Evolutionary conservation across 2,797 vertebrate genomes (phyloP), one percentile per base, ranked within the genome.

Genomic region (Knipowitschia caucasica): DNA sequence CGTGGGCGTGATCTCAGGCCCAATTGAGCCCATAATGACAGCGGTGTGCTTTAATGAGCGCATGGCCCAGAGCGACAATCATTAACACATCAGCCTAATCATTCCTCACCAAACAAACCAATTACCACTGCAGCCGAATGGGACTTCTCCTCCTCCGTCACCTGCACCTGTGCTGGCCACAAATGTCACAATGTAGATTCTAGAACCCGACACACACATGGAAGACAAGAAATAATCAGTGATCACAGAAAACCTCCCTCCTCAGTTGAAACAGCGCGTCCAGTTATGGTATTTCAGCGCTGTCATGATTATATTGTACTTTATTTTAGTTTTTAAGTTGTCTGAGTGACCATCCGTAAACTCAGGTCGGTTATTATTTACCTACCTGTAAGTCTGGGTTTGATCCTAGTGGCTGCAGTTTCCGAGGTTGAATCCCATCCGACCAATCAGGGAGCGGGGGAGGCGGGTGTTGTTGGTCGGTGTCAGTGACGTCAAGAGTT

Each of bases 21-120:
- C 45, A 64, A 61, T 54, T 56, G 45, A 60, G 25, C 25, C 20
- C 53, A 23, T 59, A 40, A 47, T 64, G 44, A 64, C 38, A 56
- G 34, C 36, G 26, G 24, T 36, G 25, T 44, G 36, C 21, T 50
- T 50, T 44, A 53, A 60, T 69, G 49, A 74, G 61, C 30, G 26
- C n/a, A 5, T 33, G 36, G 25, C 20, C 31, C 24, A 17, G 29
- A 58, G 42, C 25, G 3, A 51, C 2, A 8, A 38, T 64, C 53
- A 63, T 57, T 60, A 57, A 52, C 38, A 56, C 18, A 26, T 21
- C 46, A 43, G 15, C 26, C 15, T 56, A 14, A 38, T 55, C 23
- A 34, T 15, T 30, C 39, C 53, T 40, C 23, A 59, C 24, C 14
- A 46, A 53, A 31, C 23, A 67, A 53, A 61, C 35, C 21, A 47